Evolutionary conservation across 2,797 vertebrate genomes (phyloP).

Genomic region (Bradypus variegatus): DNA sequence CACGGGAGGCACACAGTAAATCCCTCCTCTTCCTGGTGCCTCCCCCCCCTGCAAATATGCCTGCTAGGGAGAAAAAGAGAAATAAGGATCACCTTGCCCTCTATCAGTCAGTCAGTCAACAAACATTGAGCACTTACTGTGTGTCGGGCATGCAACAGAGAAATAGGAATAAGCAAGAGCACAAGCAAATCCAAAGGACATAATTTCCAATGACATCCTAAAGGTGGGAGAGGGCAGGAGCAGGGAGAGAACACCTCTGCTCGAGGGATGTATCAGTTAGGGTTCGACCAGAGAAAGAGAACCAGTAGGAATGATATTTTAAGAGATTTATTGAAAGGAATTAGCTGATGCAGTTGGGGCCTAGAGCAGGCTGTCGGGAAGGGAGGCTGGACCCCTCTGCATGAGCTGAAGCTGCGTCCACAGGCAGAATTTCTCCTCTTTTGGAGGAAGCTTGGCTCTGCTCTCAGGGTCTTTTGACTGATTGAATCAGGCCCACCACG

Average conservation of each 20-base stretch:
- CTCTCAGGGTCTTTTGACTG: neutral
- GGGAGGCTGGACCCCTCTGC: neutral
- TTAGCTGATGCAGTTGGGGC: fast-evolving
- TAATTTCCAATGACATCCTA: fast-evolving
- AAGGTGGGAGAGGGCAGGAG: neutral
- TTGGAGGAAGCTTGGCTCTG: neutral
- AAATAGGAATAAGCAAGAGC: neutral
- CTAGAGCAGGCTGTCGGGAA: neutral
- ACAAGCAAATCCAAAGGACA: neutral
- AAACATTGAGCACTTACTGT: neutral
- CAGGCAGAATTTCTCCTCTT: neutral
- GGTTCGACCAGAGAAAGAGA: neutral
- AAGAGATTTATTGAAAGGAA: neutral
- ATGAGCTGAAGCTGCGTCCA: neutral
- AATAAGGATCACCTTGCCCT: neutral
- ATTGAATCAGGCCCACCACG: neutral
- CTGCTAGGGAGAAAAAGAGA: neutral
- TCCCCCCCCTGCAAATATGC: neutral
- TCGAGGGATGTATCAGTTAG: too few species aligned
- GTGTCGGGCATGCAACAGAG: neutral
- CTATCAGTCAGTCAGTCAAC: neutral
- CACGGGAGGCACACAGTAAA: neutral
- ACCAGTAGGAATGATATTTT: fast-evolving
- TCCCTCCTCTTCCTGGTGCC: neutral
- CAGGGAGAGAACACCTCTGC: fast-evolving